Conservation (phyloP, 2,888 invertebrate species). For the Macrosiphum euphorbiae region DNA sequence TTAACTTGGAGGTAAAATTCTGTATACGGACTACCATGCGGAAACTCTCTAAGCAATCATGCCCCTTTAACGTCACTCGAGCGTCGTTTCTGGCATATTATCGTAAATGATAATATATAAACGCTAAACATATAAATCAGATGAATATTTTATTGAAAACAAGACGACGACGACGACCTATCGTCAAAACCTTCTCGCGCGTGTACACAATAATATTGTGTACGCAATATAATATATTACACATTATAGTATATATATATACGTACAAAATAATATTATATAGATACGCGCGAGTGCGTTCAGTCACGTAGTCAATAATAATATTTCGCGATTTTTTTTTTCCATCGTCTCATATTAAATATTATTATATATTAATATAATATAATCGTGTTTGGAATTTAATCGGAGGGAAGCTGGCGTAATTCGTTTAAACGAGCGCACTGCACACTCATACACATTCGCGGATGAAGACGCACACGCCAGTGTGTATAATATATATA, state of each 20-base stretch:
- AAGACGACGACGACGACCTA: neutral
- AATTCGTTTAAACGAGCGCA: neutral
- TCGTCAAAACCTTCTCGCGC: neutral
- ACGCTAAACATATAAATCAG: neutral
- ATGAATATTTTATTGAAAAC: neutral
- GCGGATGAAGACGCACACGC: neutral
- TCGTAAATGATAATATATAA: neutral
- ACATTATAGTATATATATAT: neutral
- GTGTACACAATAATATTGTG: neutral
- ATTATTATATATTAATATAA: neutral
- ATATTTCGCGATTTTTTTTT: slow-evolving; percentile 45
- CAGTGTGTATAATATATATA: too few relatives aligned
- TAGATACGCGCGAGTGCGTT: neutral
- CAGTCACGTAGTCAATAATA: slow-evolving; percentile 57
- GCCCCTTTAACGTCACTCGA: neutral
- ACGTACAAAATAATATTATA: neutral
- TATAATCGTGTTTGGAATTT: slow-evolving; percentile 24
- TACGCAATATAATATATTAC: neutral
- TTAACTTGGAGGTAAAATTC: neutral
- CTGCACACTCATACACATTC: neutral
- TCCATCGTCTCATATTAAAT: neutral
- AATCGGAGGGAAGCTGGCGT: slow-evolving; percentile 33
- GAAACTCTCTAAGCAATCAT: neutral
- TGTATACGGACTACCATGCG: neutral
- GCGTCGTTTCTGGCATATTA: neutral